Conservation (phyloP, 2,797 vertebrate species). For the Etheostoma nigrum region DNA sequence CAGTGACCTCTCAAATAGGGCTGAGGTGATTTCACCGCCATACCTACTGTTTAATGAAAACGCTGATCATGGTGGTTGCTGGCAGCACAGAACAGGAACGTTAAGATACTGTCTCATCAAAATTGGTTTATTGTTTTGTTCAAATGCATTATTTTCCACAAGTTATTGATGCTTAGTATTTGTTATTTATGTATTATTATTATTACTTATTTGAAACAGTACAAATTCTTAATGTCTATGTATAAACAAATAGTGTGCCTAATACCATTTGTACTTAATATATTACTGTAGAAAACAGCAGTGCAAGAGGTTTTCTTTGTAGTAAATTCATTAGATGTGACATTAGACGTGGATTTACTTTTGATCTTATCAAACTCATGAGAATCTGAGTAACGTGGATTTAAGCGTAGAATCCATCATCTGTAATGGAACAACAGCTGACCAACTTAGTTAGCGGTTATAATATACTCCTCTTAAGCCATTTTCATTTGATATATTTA, state of each 20-base stretch:
- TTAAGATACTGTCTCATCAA: not conserved
- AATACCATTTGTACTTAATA: not conserved
- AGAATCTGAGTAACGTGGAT: not conserved
- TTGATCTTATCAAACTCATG: conserved; percentile 19
- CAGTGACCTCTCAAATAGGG: not conserved
- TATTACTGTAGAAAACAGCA: not conserved
- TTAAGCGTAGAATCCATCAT: not conserved
- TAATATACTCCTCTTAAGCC: conserved; percentile 15
- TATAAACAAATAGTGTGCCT: not conserved
- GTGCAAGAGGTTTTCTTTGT: not conserved
- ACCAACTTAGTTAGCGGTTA: not conserved
- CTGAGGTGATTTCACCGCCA: not conserved
- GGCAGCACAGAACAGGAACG: not conserved
- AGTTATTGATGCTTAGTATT: not conserved
- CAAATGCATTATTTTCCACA: not conserved
- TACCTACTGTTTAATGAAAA: not conserved
- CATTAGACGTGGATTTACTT: not conserved
- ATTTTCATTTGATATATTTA: conserved; percentile 4
- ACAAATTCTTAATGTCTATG: not conserved
- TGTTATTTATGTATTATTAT: no score
- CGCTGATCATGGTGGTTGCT: not conserved
- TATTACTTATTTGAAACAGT: no score
- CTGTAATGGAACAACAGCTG: not conserved
- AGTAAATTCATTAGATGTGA: not conserved
- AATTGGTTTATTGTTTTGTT: not conserved